Evolutionary conservation across 1,140 invertebrate genomes (phyloP).

Genomic region (Oryzaephilus surinamensis): DNA sequence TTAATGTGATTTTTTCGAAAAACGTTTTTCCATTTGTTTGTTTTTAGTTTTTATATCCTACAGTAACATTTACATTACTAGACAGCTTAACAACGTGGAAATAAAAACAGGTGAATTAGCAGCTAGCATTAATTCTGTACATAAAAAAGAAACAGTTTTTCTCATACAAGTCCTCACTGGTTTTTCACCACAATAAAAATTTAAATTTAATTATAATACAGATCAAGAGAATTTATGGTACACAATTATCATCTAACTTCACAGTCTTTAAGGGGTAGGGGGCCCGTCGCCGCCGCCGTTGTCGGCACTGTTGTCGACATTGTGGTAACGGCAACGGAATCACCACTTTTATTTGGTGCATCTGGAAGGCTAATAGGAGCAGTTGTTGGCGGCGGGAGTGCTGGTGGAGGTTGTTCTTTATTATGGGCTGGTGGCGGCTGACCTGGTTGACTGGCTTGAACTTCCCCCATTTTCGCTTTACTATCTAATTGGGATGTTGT

Average conservation of each 20-base stretch:
- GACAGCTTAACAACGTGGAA: constrained; percentile 28
- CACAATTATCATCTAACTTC: constrained; percentile 73
- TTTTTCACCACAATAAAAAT: too few species aligned
- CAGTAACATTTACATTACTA: constrained; percentile 27
- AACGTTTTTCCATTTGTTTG: too few species aligned
- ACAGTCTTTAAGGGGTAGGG: constrained; percentile 69
- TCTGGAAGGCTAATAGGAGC: constrained; percentile 11
- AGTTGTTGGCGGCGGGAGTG: constrained; percentile 2
- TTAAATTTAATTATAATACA: constrained; percentile 20
- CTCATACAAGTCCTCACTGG: too few species aligned
- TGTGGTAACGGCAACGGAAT: constrained; percentile 39
- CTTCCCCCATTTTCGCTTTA: constrained; percentile 14
- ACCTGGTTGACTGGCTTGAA: constrained; percentile 20
- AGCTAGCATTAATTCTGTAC: constrained; percentile 23
- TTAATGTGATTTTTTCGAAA: too few species aligned
- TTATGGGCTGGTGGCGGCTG: constrained; percentile 17
- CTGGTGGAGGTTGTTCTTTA: not conserved
- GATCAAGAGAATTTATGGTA: constrained; percentile 22
- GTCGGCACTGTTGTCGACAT: too few species aligned
- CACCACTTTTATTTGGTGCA: too few species aligned
- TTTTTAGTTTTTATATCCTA: too few species aligned
- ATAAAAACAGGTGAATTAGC: constrained; percentile 26
- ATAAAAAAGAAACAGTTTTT: too few species aligned
- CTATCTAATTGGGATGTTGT: constrained; percentile 24
- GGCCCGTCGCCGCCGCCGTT: too few species aligned